phyloP scores from a whole-genome alignment of 2,888 invertebrate species.

The Sarcophaga variegata region DNA sequence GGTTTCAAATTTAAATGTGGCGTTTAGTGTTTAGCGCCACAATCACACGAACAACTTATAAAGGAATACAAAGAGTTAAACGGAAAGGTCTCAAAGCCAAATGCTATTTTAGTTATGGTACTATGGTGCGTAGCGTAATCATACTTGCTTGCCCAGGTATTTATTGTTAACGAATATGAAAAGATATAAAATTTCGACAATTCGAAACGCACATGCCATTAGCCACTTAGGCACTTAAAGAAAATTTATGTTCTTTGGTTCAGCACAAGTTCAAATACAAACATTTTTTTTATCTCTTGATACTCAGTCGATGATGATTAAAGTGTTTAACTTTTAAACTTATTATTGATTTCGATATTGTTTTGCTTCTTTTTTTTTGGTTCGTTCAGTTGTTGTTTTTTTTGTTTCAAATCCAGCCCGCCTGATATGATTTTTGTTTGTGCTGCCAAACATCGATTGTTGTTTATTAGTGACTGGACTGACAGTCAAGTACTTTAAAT shows the following conservation, averaged over 20 bases:
- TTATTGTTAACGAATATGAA: slow-evolving; percentile 22
- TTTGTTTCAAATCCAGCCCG: background rate
- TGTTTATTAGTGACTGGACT: background rate
- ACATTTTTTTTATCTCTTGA: background rate
- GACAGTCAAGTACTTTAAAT: background rate
- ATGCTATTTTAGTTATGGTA: slow-evolving; percentile 8
- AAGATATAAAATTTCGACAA: slow-evolving; percentile 39
- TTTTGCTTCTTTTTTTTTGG: background rate
- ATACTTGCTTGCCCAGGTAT: background rate
- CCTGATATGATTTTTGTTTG: background rate
- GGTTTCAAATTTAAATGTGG: slow-evolving; percentile 52
- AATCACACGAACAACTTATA: slow-evolving; percentile 25
- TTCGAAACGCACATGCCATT: background rate
- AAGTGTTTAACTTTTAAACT: slow-evolving; percentile 45
- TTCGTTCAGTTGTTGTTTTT: background rate
- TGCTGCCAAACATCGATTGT: background rate
- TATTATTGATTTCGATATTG: slow-evolving; percentile 13
- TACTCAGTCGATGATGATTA: slow-evolving; percentile 27
- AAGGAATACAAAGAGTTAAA: background rate
- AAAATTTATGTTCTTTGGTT: background rate
- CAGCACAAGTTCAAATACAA: slow-evolving; percentile 8
- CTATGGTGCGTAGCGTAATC: background rate
- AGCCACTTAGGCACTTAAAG: background rate
- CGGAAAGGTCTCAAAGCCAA: slow-evolving; percentile 36
- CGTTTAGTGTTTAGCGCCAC: slow-evolving; percentile 53